phyloP scores from a whole-genome alignment of 2,797 vertebrate species.

The Masticophis lateralis region DNA sequence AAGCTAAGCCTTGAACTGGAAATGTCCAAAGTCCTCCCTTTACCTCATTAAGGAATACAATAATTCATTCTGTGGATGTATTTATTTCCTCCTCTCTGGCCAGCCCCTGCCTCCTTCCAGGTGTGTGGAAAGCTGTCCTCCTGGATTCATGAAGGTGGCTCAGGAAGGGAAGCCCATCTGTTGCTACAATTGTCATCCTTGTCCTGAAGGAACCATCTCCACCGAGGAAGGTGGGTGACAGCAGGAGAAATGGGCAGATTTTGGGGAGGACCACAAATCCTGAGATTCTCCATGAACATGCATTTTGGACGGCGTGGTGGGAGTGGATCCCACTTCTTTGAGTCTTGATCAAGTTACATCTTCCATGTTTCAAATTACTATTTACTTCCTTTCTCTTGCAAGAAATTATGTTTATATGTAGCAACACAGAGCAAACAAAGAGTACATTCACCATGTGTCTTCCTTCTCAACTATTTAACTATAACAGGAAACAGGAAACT shows the following conservation, averaged over 20 bases:
- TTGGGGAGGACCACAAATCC: not conserved
- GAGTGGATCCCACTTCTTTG: no score
- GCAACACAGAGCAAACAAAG: no score
- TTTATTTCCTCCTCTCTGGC: not conserved
- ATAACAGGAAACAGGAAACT: no score
- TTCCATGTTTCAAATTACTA: not conserved
- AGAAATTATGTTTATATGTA: no score
- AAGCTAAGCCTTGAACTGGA: not conserved
- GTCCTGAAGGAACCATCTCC: not conserved
- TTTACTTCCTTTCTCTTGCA: not conserved
- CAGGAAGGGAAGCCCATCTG: no score
- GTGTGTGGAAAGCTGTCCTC: no score
- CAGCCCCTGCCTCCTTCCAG: not conserved
- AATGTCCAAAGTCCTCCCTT: not conserved
- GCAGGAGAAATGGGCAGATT: not conserved
- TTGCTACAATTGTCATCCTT: not conserved
- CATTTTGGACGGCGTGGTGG: not conserved
- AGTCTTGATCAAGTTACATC: not conserved
- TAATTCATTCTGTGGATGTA: not conserved
- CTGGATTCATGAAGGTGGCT: no score
- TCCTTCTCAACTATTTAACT: no score
- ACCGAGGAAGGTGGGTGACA: not conserved
- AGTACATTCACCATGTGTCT: no score
- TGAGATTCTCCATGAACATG: not conserved
- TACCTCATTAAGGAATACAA: not conserved